These are phyloP conservation scores for Charanyca ferruginea DNA, from an alignment of 2,888 invertebrate species.

Conservation along the genomic window DNA sequence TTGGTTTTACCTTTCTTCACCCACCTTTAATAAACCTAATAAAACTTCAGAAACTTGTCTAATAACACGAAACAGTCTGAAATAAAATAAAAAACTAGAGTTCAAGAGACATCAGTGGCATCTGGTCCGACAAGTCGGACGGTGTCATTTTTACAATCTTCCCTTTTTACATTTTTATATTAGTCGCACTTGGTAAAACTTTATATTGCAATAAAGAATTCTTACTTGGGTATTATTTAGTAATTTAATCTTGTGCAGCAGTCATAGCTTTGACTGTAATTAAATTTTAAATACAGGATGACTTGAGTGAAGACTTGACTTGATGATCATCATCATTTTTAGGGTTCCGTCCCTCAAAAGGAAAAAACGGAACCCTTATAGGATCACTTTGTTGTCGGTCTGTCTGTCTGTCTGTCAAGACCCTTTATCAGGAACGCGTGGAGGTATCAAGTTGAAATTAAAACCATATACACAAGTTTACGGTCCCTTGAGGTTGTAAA, in stretches of 20 bases:
- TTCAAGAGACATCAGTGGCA: conserved; percentile 49
- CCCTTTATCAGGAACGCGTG: no score
- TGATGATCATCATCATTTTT: no score
- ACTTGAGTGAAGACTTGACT: no score
- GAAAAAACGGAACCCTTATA: no score
- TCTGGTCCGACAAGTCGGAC: conserved; percentile 48
- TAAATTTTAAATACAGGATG: no score
- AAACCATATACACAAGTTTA: no score
- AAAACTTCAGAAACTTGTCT: conserved; percentile 54
- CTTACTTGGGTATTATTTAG: neutral
- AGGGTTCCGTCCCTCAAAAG: no score
- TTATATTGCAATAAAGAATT: neutral
- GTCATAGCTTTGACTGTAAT: neutral
- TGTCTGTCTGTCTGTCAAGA: no score
- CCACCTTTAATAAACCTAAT: conserved; percentile 39
- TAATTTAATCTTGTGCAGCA: no score
- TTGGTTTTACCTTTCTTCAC: neutral
- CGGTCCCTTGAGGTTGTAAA: no score
- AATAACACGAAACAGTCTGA: conserved; percentile 53
- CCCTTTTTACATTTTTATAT: conserved; percentile 25
- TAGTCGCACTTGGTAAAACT: conserved; percentile 7
- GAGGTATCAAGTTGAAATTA: no score
- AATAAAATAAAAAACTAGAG: conserved; percentile 57
- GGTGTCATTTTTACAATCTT: conserved; percentile 55
- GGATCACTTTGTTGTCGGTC: no score